Conservation (phyloP, 2,888 invertebrate species). For the Xanthorhoe spadicearia region DNA sequence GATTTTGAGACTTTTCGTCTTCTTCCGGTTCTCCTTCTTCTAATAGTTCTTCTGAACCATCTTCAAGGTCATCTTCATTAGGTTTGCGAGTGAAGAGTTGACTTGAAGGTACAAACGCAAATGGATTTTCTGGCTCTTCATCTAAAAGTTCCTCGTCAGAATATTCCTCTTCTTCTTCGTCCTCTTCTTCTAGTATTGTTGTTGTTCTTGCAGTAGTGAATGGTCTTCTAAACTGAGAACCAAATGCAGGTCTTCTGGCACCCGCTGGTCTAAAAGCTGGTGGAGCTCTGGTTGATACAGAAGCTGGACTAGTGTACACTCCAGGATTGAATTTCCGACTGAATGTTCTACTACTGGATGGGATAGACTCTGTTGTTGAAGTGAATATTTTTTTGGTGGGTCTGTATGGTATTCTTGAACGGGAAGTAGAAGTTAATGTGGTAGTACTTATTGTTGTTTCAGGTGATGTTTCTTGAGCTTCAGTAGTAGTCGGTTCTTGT, state of each 20-base stretch:
- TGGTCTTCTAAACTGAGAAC: slow-evolving; percentile 69
- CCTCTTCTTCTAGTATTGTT: slow-evolving; percentile 52
- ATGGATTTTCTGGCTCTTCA: slow-evolving; percentile 71
- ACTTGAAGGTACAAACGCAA: slow-evolving; percentile 75
- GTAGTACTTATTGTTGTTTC: slow-evolving; percentile 68
- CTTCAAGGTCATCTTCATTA: slow-evolving; percentile 57
- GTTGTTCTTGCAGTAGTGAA: slow-evolving; percentile 76
- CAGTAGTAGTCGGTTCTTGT: slow-evolving; percentile 49
- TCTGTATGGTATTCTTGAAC: slow-evolving; percentile 71
- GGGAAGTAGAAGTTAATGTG: slow-evolving; percentile 52
- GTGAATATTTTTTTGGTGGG: slow-evolving; percentile 73
- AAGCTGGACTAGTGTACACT: slow-evolving; percentile 76
- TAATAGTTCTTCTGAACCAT: slow-evolving; percentile 52
- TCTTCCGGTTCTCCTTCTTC: slow-evolving; percentile 54
- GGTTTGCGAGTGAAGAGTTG: slow-evolving; percentile 74
- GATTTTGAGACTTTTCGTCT: slow-evolving; percentile 53
- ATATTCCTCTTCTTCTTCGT: slow-evolving; percentile 70
- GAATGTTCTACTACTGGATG: slow-evolving; percentile 73
- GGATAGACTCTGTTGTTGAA: slow-evolving; percentile 71
- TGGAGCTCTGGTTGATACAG: slow-evolving; percentile 61
- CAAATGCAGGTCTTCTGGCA: slow-evolving; percentile 67
- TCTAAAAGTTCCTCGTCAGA: slow-evolving; percentile 68
- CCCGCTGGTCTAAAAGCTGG: slow-evolving; percentile 55
- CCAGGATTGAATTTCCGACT: slow-evolving; percentile 80
- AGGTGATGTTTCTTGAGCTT: slow-evolving; percentile 42